Evolutionary conservation across 2,113 vertebrate species (phyloP), one percentile per base, ranked within the genome.

Genomic region (Tiliqua scincoides): DNA sequence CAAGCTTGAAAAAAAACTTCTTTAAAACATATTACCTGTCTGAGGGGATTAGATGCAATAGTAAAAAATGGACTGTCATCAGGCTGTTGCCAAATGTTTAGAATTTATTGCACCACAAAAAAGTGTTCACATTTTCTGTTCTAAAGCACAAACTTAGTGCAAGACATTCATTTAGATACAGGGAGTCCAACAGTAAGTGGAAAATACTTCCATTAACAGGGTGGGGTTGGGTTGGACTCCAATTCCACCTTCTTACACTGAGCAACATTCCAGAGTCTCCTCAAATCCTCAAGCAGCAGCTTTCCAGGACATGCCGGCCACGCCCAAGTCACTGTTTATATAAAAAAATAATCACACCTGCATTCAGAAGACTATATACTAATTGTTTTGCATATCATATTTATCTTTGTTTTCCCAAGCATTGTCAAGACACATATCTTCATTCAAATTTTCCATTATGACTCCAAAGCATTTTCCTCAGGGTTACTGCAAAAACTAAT

Each of bases 401-500:
- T 30, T 79, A 17, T 37, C 62, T 43, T 21, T 59, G 65, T 59
- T 61, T 57, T 83, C 17, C 23, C 27, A 30, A 82, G 71, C 68
- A 30, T 14, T 59, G 4, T 37, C 85, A 48, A 48, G 8, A 65
- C 2, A 23, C 52, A 62, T n/a, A 61, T 63, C 27, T 73, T 27
- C 40, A 84, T 37, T 74, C 2, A 86, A 85, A 77, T 70, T 2
- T 3, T 14, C 30, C 48, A 67, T 2, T 12, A 68, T 82, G 77
- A 80, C 48, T 82, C 63, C 77, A 81, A 21, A 2, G 43, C 11
- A 7, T 78, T 0, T 43, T 37, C 6, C 30, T 68, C 62, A 87
- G 61, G 83, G 6, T 23, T 77, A 79, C 85, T 72, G 37, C 4
- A n/a, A 40, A 67, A 80, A 1, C 5, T 84, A 89, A 83, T 77